Conservation (phyloP, 2,113 vertebrate species). For the Pseudorectes ferrugineus region DNA sequence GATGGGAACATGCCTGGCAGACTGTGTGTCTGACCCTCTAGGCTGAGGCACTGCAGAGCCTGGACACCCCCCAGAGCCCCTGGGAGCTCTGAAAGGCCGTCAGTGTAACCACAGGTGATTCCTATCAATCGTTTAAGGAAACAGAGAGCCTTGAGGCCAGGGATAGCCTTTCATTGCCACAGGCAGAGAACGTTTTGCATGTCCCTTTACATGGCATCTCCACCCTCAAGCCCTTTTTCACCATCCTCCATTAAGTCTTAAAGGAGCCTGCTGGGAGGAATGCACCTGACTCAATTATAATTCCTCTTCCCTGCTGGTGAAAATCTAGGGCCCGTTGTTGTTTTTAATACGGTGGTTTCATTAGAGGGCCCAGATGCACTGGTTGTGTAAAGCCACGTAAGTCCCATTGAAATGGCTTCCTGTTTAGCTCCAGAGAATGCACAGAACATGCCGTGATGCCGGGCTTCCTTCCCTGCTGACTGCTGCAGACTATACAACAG, state of each 20-base stretch:
- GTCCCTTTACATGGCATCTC: not conserved
- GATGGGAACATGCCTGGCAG: not conserved
- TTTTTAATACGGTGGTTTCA: not conserved
- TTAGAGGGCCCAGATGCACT: not conserved
- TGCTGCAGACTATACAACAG: not conserved
- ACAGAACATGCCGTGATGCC: not conserved
- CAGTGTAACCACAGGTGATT: not conserved
- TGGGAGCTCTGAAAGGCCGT: not conserved
- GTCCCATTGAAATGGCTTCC: not conserved
- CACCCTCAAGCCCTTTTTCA: not conserved
- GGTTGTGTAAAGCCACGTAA: not conserved
- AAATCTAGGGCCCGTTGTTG: not conserved
- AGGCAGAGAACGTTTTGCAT: accelerated
- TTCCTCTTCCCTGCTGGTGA: not conserved
- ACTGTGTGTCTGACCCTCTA: not conserved
- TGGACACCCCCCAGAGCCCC: not conserved
- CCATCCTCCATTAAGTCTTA: not conserved
- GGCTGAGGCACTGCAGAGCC: not conserved
- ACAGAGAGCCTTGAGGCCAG: not conserved
- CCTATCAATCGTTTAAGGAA: not conserved
- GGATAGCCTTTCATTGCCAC: not conserved
- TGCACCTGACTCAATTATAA: not conserved
- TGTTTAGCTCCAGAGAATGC: not conserved
- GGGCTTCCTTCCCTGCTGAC: not conserved
- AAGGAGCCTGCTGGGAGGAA: not conserved